Evolutionary conservation across 2,888 invertebrate species (phyloP).

Genomic region (Platycnemis pennipes): DNA sequence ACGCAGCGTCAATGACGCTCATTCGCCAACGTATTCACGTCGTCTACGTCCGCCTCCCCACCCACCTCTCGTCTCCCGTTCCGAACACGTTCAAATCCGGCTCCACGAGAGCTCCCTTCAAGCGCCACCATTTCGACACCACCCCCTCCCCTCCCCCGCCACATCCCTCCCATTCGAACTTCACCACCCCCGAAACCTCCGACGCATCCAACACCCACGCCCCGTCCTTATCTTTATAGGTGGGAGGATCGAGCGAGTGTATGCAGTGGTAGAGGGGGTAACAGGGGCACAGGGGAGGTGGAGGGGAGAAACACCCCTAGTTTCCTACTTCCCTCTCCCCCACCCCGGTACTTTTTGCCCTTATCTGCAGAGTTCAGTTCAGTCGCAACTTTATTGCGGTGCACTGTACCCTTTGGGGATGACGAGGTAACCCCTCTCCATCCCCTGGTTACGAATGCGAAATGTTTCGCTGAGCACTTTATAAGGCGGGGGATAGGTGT

Average conservation of each 20-base stretch:
- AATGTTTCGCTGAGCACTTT: conserved; percentile 18
- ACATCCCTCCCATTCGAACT: neutral
- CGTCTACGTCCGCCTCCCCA: neutral
- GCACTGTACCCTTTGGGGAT: conserved; percentile 20
- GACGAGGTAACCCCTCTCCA: neutral
- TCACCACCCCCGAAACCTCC: neutral
- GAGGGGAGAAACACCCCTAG: neutral
- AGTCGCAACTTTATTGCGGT: conserved; percentile 39
- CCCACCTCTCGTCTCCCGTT: neutral
- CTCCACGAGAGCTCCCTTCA: neutral
- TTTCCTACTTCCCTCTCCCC: neutral
- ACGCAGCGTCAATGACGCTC: neutral
- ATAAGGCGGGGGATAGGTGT: neutral
- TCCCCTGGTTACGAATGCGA: neutral
- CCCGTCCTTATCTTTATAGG: conserved; percentile 14
- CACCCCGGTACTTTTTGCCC: neutral
- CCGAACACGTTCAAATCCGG: neutral
- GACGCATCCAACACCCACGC: neutral
- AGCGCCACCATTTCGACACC: neutral
- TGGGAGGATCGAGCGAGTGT: neutral
- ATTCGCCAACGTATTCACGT: conserved; percentile 3
- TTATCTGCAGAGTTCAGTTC: conserved; percentile 32
- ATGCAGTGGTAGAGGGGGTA: too few relatives aligned
- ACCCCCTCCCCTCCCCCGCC: neutral
- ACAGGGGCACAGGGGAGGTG: neutral